Evolutionary conservation across 2,113 vertebrate species (phyloP).

Genomic region (Pantherophis guttatus): DNA sequence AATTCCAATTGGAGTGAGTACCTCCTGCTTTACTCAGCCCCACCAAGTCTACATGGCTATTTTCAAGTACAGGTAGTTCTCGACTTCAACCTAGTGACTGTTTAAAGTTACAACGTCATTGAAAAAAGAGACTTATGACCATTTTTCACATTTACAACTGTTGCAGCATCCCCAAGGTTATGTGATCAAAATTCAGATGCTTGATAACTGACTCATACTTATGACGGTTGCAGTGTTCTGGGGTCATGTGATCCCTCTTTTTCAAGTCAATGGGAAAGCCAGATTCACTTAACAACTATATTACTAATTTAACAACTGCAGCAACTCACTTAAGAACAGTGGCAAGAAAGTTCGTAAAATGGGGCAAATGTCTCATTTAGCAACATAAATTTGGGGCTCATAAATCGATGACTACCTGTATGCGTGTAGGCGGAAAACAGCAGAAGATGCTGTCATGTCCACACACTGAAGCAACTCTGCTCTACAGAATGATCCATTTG

Average conservation of each 20-base stretch:
- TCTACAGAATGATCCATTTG: slow-evolving; percentile 3
- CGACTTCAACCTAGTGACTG: no score
- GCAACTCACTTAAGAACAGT: neutral
- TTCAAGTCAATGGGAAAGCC: neutral
- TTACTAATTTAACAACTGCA: no score
- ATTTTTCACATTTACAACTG: no score
- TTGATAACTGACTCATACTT: neutral
- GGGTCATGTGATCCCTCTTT: neutral
- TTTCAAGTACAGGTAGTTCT: neutral
- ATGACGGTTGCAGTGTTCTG: neutral
- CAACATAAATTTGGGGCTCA: neutral
- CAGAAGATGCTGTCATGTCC: neutral
- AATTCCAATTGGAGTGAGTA: neutral
- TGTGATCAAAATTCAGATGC: neutral
- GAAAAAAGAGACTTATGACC: no score
- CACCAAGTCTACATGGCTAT: neutral
- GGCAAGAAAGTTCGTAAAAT: neutral
- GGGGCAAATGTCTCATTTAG: neutral
- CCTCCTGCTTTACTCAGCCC: neutral
- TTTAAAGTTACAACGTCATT: no score
- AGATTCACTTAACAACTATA: neutral
- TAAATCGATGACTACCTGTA: neutral
- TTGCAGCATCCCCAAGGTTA: neutral
- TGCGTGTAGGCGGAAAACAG: neutral
- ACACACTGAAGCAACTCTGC: neutral